A percentile compares a stretch with the other conserved stretches of the same genome.
phyloP scores from a whole-genome alignment of 1,140 invertebrate species.

The Megathymus violae region DNA sequence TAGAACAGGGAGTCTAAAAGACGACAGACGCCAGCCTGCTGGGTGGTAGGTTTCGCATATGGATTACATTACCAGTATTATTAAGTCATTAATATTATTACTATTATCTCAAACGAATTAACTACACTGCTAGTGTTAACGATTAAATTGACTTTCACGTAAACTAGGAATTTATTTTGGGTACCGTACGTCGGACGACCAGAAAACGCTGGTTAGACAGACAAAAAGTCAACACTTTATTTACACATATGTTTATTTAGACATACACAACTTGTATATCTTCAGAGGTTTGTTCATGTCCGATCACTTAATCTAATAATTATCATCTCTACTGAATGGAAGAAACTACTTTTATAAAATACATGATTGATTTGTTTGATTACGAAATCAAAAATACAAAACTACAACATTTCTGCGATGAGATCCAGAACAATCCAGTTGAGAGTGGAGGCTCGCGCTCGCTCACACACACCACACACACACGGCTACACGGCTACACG shows the following conservation, averaged over 20 bases:
- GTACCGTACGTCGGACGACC: too few species aligned
- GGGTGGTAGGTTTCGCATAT: too few species aligned
- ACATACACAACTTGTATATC: constrained; percentile 76
- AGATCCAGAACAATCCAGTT: constrained; percentile 71
- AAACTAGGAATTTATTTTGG: too few species aligned
- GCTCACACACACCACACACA: constrained; percentile 48
- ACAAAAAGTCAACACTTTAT: constrained; percentile 77
- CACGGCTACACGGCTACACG: constrained; percentile 39
- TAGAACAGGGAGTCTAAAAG: too few species aligned
- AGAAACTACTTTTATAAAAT: constrained; percentile 78
- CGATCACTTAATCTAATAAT: constrained; percentile 71
- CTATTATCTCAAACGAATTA: too few species aligned
- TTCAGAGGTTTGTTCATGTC: constrained; percentile 79
- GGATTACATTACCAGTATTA: too few species aligned
- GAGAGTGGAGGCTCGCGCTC: constrained; percentile 44
- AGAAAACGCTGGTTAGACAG: constrained; percentile 36
- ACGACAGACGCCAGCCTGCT: too few species aligned
- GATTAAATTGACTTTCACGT: too few species aligned
- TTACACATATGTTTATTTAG: constrained; percentile 77
- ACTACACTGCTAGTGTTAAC: too few species aligned
- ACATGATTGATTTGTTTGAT: constrained; percentile 77
- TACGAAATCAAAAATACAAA: constrained; percentile 74
- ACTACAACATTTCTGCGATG: constrained; percentile 74
- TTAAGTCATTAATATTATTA: too few species aligned
- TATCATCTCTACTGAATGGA: constrained; percentile 73